Evolutionary conservation across 1,140 invertebrate genomes (phyloP), one percentile per base, ranked within the genome.

Genomic region (Macrotrachela quadricornifera): DNA sequence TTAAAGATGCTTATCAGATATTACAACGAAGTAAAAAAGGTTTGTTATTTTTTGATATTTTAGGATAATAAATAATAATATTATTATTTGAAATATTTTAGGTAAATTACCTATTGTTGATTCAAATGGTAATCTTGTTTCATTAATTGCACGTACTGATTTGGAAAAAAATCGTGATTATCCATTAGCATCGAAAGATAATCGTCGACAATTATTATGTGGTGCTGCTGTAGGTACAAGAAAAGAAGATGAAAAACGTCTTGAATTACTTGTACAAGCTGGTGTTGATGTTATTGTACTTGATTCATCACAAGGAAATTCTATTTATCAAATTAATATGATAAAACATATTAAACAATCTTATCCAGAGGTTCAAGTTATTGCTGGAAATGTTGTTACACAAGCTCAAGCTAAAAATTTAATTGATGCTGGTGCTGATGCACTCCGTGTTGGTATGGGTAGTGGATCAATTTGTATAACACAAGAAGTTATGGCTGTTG

Each of bases 401-500:
- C 79, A 80, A 40, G 77, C 77, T 53, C 91, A 97, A 73, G 92
- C 92, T 0, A 91, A 91, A 68, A 91, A 88, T 71, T 75, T 97
- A 14, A 96, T 99, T 60, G 84, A 94, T 61, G 90, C 87, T 52
- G 92, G 92, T 41, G 90, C 82, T 6, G 92, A 97, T 76, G 91
- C 80, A 16, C 70, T 99, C 13, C 75, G 92, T 58, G 86, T 96
- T 42, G 92, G 92, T 18, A 97, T 99, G 92, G 92, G 92, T 11
- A 86, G 82, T 66, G 92, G 92, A 0, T 95, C 87, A 10, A 99
- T 99, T 60, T 99, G 92, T 66, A 99, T 96, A 43, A 97, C 92
- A 6, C 91, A 96, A 73, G 91, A 96, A 76, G 91, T 99, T 0
- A 97, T 96, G 90, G 94, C 92, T 9, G 92, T 95, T 55, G 94